phyloP scores from a whole-genome alignment of 1,140 invertebrate species.

The Vanessa atalanta region DNA sequence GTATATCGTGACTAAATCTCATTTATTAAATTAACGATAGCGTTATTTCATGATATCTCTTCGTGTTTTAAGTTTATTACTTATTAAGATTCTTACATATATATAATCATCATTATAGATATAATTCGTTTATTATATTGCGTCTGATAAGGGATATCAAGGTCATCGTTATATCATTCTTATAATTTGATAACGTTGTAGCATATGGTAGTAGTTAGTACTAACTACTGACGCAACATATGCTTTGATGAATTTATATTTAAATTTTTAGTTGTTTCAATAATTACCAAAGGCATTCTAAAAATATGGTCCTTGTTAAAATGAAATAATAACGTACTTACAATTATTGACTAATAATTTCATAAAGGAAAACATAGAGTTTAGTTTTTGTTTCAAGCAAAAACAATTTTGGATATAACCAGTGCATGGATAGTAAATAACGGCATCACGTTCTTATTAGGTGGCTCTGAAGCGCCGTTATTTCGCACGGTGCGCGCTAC shows the following conservation, averaged over 20 bases:
- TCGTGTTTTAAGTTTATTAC: constrained; percentile 16
- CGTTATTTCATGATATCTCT: constrained; percentile 59
- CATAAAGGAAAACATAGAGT: too few relatives aligned
- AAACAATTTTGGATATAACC: background rate
- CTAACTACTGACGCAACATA: too few relatives aligned
- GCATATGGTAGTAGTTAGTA: too few relatives aligned
- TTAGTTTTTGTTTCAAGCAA: background rate
- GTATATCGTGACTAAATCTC: constrained; percentile 57
- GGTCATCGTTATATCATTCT: background rate
- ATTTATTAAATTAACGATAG: constrained; percentile 35
- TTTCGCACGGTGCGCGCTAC: constrained; percentile 10
- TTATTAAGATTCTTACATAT: constrained; percentile 17
- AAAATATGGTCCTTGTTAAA: too few relatives aligned
- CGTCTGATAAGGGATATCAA: constrained; percentile 18
- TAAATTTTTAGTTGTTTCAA: too few relatives aligned
- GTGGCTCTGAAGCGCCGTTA: constrained; percentile 6
- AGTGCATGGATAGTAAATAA: background rate
- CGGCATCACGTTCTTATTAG: constrained; percentile 9
- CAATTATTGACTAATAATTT: too few relatives aligned
- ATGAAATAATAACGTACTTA: too few relatives aligned
- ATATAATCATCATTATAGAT: constrained; percentile 11
- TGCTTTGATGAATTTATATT: too few relatives aligned
- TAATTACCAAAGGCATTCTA: too few relatives aligned
- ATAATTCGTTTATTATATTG: background rate
- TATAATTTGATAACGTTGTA: background rate